Percentiles rank a stretch among this genome's conserved stretches.
These are phyloP conservation scores for Pheosia tremula DNA, from an alignment of 2,888 invertebrate genomes.

Conservation along the genomic window DNA sequence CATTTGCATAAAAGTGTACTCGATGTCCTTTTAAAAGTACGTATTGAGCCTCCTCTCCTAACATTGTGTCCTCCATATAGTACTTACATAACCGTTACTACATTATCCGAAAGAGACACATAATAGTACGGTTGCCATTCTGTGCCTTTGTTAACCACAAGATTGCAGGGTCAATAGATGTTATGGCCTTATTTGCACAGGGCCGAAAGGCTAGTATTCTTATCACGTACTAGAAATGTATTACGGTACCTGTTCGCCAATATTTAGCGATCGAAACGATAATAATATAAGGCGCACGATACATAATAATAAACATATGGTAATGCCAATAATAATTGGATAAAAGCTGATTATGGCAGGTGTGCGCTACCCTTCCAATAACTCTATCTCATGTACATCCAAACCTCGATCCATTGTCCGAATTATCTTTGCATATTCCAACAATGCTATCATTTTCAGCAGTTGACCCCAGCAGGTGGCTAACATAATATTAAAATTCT, in stretches of 20 bases:
- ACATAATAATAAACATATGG: no score
- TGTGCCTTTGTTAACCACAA: not conserved
- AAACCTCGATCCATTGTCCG: no score
- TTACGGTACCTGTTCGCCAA: not conserved
- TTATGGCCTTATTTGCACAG: conserved; percentile 16
- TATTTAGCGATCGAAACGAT: conserved; percentile 6
- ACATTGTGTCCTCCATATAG: not conserved
- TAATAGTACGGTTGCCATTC: not conserved
- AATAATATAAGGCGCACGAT: not conserved
- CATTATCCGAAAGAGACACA: not conserved
- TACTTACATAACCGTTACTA: not conserved
- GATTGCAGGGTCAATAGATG: conserved; percentile 8
- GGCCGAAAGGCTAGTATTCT: conserved; percentile 11
- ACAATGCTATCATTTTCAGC: no score
- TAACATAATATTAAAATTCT: no score
- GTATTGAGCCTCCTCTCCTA: not conserved
- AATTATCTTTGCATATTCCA: no score
- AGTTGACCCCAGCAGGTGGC: no score
- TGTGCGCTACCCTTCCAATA: no score
- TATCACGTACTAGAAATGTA: conserved; percentile 7
- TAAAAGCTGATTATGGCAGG: no score
- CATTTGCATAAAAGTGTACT: not conserved
- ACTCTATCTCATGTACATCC: no score
- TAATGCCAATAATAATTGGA: no score
- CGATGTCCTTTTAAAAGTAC: not conserved